Evolutionary conservation across 2,797 vertebrate species (phyloP), one percentile per base, ranked within the genome.

Genomic region (Oreonectes daqikongensis): DNA sequence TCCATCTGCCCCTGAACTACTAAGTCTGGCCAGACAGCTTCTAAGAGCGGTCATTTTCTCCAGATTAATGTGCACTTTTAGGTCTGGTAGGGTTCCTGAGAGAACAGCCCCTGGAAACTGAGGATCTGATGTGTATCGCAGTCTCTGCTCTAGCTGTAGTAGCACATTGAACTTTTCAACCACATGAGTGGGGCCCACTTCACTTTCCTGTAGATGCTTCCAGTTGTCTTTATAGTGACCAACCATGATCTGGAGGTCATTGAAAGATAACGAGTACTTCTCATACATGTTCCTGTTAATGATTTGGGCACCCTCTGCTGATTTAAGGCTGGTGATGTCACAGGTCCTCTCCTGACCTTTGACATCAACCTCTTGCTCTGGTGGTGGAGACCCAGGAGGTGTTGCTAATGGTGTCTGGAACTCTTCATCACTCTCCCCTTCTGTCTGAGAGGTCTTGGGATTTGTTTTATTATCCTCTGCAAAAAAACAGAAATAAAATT

Each of bases 241-340:
- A 1, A 99, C 97, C 98, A 99, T 99, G 83, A 99, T 96, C 91
- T 99, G 98, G 38, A 99, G 92, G 87, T 99, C 97, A 83, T 96
- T 94, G 75, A 98, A 99, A 0, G 96, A 96, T 85, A 99, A 87
- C 0, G 93, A 94, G 85, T 98, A 99, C 79, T 93, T 95, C 84
- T 99, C 98, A 4, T 99, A 99, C 80, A 98, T 93, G 83, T 94
- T 96, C 60, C 93, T 93, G 87, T 90, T 94, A 88, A 95, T 93
- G 50, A 95, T 79, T 30, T 94, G 93, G 1, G 89, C 88, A 69
- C 91, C 90, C 72, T 95, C 94, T 0, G 91, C 85, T 46, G 90
- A 92, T 11, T 87, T 73, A 66, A 94, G 90, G 17, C 86, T 90
- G 32, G 92, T 80, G 53, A 89, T 79, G 42, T 90, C 91, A 1